Conservation (phyloP, 2,888 invertebrate species). For the Coleophora flavipennella region DNA sequence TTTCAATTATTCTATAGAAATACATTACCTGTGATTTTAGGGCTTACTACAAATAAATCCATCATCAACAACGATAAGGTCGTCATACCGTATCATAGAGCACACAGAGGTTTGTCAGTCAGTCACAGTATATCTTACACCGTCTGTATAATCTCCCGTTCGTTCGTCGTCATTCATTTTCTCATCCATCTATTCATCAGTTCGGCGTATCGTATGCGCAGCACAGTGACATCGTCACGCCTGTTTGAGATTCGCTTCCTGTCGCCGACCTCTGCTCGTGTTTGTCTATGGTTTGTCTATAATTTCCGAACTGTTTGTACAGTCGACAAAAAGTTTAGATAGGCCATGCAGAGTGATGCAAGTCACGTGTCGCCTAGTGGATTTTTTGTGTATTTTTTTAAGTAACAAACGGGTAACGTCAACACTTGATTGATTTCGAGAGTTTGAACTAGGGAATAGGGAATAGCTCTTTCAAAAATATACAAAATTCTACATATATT, state of each 20-base stretch:
- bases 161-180: conserved; percentile 26
- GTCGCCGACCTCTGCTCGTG: conserved; percentile 25
- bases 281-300: conserved; percentile 28
- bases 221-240: conserved; percentile 29
- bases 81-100: too few relatives aligned
- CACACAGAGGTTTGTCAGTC: too few relatives aligned
- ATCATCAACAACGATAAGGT: too few relatives aligned
- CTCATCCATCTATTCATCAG: conserved; percentile 10
- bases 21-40: too few relatives aligned
- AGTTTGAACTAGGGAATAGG: neutral
- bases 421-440: conserved; percentile 9
- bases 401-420: conserved; percentile 12
- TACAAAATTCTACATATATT: too few relatives aligned
- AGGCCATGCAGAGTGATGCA: conserved; percentile 45
- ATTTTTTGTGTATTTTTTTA: conserved; percentile 26
- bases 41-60: too few relatives aligned
- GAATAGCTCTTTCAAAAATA: too few relatives aligned
- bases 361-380: conserved; percentile 37
- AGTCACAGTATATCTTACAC: neutral
- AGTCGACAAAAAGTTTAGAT: conserved; percentile 31
- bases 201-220: conserved; percentile 4
- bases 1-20: too few relatives aligned
- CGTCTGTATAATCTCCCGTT: conserved; percentile 20
- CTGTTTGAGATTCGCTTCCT: conserved; percentile 37
- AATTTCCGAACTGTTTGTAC: conserved; percentile 47